Evolutionary conservation across 1,140 invertebrate genomes (phyloP).

Genomic region (Rhyzopertha dominica): DNA sequence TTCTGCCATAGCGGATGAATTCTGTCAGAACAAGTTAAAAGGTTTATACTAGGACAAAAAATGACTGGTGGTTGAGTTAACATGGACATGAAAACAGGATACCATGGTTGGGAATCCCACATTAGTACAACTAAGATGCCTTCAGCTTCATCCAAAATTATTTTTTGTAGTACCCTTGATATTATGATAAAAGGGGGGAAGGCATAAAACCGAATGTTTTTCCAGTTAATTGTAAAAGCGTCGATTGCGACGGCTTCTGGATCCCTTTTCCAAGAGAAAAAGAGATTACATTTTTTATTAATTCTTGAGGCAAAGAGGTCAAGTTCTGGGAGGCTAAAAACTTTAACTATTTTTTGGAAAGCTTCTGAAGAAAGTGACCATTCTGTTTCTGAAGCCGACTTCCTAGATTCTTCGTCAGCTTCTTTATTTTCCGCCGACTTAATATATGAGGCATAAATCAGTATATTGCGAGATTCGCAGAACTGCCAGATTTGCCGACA

Average conservation of each 20-base stretch:
- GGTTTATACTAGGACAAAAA: too few species aligned
- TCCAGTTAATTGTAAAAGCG: conserved; percentile 3
- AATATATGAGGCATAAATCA: conserved; percentile 9
- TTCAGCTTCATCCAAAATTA: conserved; percentile 1
- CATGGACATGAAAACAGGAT: too few species aligned
- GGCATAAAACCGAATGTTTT: not conserved
- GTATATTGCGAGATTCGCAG: conserved; percentile 8
- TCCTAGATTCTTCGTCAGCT: conserved; percentile 10
- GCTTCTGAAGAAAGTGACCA: not conserved
- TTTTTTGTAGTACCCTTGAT: not conserved
- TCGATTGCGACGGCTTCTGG: not conserved
- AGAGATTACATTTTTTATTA: not conserved
- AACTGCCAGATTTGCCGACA: conserved; percentile 18
- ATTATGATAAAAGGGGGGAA: conserved; percentile 1
- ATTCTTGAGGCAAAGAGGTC: conserved; percentile 2
- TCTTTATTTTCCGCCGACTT: conserved; percentile 6
- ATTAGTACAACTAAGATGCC: not conserved
- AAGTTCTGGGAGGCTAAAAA: conserved; percentile 6
- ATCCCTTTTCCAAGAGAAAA: conserved; percentile 1
- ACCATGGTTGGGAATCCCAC: too few species aligned
- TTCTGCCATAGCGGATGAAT: conserved; percentile 23
- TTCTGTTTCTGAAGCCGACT: not conserved
- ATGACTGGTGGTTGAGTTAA: too few species aligned
- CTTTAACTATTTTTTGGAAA: conserved; percentile 9
- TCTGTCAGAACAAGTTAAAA: too few species aligned